Conservation (phyloP, 1,140 invertebrate genomes). For the Hylaeus anthracinus region DNA sequence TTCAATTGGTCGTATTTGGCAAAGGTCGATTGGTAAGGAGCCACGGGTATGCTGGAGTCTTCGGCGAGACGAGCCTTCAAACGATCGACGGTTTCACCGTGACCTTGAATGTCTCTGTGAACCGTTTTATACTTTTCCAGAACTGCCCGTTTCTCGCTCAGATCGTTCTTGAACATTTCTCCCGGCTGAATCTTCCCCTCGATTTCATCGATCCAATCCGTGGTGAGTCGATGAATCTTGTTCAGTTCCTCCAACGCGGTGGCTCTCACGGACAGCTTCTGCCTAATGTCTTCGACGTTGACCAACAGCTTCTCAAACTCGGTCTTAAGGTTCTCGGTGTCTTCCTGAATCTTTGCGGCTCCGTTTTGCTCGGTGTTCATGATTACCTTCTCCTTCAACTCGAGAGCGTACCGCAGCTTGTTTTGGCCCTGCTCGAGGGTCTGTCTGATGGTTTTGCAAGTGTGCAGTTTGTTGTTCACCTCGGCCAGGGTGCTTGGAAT, state of each 20-base stretch:
- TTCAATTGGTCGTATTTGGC: constrained; percentile 87
- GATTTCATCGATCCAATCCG: constrained; percentile 93
- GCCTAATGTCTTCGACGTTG: constrained; percentile 90
- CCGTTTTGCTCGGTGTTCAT: constrained; percentile 94
- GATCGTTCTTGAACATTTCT: constrained; percentile 88
- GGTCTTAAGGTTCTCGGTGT: constrained; percentile 91
- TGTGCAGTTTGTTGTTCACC: constrained; percentile 91
- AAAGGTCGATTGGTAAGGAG: constrained; percentile 86
- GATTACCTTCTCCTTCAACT: constrained; percentile 94
- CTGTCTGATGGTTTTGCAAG: constrained; percentile 91
- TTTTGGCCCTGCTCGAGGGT: constrained; percentile 95
- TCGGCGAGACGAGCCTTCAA: constrained; percentile 85
- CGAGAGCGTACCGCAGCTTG: constrained; percentile 92
- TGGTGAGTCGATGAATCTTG: constrained; percentile 89
- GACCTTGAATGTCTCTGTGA: constrained; percentile 88
- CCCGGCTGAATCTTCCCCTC: constrained; percentile 89
- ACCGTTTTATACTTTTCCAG: constrained; percentile 91
- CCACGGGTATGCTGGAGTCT: constrained; percentile 84
- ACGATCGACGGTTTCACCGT: constrained; percentile 88
- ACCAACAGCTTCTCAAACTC: constrained; percentile 92
- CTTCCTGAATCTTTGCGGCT: constrained; percentile 92
- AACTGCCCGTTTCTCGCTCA: constrained; percentile 94
- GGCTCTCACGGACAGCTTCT: constrained; percentile 86
- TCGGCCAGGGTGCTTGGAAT: constrained; percentile 89
- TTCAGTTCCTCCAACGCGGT: constrained; percentile 91